A percentile compares a stretch with the other conserved stretches of the same genome.
Conservation (phyloP, 2,113 vertebrate genomes). For the Cyprinodon tularosa region DNA sequence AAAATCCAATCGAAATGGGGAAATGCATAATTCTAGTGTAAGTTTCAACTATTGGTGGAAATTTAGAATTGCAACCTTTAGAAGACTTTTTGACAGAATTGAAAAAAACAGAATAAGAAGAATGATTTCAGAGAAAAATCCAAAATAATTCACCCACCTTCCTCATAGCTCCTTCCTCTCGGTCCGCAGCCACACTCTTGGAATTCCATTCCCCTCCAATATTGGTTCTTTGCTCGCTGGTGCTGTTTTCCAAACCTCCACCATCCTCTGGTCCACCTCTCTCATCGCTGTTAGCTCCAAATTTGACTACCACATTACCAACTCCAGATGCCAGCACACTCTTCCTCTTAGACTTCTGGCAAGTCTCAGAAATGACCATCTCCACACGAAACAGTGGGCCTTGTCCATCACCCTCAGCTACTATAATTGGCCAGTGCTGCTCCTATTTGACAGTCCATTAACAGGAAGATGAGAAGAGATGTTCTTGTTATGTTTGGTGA, state of each 20-base stretch:
- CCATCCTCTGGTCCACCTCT: slow-evolving; percentile 79
- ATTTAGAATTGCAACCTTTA: not conserved
- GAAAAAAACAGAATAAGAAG: not conserved
- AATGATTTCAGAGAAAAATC: not conserved
- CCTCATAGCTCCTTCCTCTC: slow-evolving; percentile 82
- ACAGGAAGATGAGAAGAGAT: not conserved
- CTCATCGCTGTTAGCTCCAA: slow-evolving; percentile 78
- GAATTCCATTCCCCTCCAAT: slow-evolving; percentile 81
- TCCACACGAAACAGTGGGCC: slow-evolving; percentile 90
- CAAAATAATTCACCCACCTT: slow-evolving; percentile 57
- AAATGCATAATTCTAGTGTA: not conserved
- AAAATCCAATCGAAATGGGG: not conserved
- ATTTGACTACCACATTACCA: slow-evolving; percentile 88
- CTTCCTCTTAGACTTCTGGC: slow-evolving; percentile 96
- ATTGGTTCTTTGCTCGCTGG: slow-evolving; percentile 80
- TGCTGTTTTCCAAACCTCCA: slow-evolving; percentile 77
- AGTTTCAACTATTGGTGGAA: not conserved
- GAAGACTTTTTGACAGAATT: not conserved
- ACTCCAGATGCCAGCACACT: slow-evolving; percentile 89
- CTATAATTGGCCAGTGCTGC: slow-evolving; percentile 84
- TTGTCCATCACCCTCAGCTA: slow-evolving; percentile 91
- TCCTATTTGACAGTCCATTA: slow-evolving; percentile 74
- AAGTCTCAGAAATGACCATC: slow-evolving; percentile 92
- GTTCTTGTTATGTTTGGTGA: not conserved
- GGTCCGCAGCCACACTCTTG: slow-evolving; percentile 70